Evolutionary conservation across 2,797 vertebrate species (phyloP).

Genomic region (Margarornis squamiger): DNA sequence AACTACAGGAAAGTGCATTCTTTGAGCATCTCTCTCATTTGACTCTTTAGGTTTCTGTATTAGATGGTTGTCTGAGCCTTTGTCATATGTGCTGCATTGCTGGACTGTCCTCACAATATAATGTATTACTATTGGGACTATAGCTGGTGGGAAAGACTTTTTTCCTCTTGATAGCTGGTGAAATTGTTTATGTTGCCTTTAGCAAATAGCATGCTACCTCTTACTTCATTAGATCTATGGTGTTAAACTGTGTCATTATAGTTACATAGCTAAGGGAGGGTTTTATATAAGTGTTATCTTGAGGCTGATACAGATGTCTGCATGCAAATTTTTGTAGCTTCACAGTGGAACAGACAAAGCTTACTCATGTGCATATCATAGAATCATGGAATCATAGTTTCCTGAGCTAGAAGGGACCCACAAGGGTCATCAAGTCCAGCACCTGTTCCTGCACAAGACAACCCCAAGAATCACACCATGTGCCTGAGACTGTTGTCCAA

Average conservation of each 20-base stretch:
- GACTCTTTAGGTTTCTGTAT: not conserved
- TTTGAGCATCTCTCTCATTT: not conserved
- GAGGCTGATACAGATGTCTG: not conserved
- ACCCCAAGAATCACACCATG: not conserved
- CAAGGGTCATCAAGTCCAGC: not conserved
- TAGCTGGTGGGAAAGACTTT: not conserved
- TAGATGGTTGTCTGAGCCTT: not conserved
- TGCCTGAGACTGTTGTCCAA: not conserved
- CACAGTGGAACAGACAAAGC: not conserved
- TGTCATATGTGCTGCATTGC: not conserved
- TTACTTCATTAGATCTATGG: not conserved
- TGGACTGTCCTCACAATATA: not conserved
- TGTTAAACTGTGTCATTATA: not conserved
- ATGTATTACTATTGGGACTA: not conserved
- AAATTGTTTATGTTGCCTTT: not conserved
- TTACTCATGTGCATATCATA: rapidly evolving
- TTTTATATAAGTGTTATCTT: not conserved
- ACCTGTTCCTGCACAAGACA: not conserved
- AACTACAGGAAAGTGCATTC: not conserved
- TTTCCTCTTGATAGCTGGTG: not conserved
- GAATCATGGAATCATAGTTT: not conserved
- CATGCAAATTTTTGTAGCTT: not conserved
- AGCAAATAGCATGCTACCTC: not conserved
- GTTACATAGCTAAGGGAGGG: not conserved
- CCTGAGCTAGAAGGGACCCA: not conserved